These are phyloP conservation scores for Dryomyza anilis DNA, from an alignment of 2,888 invertebrate species.

Conservation along the genomic window DNA sequence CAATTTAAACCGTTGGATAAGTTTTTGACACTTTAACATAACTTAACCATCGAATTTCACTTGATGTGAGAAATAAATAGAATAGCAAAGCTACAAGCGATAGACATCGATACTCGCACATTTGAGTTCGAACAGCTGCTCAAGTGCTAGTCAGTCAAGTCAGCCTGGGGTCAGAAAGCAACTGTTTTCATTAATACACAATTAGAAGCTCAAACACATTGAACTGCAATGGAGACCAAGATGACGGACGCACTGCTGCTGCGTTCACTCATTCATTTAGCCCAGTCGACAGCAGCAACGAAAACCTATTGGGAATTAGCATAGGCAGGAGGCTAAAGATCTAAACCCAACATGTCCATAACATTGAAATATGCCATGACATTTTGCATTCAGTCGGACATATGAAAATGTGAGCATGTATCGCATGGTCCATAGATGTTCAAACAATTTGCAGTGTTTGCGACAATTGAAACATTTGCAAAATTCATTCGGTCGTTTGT, in stretches of 20 bases:
- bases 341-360: background rate
- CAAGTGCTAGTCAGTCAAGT: too few species aligned
- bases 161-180: background rate
- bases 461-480: background rate
- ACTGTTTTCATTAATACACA: conserved; percentile 27
- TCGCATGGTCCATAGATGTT: background rate
- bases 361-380: background rate
- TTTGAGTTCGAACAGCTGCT: too few species aligned
- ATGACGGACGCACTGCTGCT: background rate
- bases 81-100: too few species aligned
- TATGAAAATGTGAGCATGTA: background rate
- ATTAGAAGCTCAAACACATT: conserved; percentile 21
- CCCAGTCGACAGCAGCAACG: background rate
- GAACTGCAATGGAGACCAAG: background rate
- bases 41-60: too few species aligned
- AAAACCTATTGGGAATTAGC: background rate
- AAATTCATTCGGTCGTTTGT: background rate
- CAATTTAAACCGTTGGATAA: too few species aligned
- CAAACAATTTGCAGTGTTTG: conserved; percentile 7
- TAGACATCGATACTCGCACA: too few species aligned
- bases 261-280: background rate
- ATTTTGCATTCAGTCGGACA: background rate
- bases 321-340: background rate
- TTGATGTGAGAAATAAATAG: too few species aligned
- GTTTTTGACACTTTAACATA: too few species aligned